These are phyloP conservation scores for Ecliptopera silaceata DNA, from an alignment of 2,888 invertebrate genomes.

Conservation along the genomic window DNA sequence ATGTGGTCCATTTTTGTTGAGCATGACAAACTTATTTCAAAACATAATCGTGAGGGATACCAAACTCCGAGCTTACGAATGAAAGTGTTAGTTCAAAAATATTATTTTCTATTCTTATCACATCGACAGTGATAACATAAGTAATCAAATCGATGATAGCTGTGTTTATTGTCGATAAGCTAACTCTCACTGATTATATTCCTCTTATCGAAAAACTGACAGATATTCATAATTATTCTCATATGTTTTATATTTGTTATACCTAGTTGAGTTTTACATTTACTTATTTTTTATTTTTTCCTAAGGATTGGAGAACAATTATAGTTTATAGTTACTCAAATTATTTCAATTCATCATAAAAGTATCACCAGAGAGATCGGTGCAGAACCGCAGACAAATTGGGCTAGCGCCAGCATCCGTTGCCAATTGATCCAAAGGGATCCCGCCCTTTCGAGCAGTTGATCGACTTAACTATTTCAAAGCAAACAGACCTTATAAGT, in stretches of 20 bases:
- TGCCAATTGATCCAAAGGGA: constrained; percentile 66
- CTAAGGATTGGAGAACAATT: background rate
- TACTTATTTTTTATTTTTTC: no score
- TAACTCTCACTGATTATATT: constrained; percentile 45
- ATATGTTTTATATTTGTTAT: constrained; percentile 2
- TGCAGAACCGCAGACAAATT: constrained; percentile 61
- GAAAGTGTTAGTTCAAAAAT: constrained; percentile 43
- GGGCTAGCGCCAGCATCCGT: constrained; percentile 61
- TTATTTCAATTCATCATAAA: constrained; percentile 50
- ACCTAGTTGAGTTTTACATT: no score
- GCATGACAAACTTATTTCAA: constrained; percentile 7
- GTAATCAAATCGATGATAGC: constrained; percentile 66
- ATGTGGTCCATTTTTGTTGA: constrained; percentile 5
- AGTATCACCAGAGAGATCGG: constrained; percentile 46
- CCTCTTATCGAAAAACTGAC: constrained; percentile 37
- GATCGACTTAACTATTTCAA: constrained; percentile 44
- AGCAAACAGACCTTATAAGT: constrained; percentile 23
- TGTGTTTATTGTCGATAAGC: constrained; percentile 52
- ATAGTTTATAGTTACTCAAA: no score
- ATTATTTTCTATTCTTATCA: constrained; percentile 55
- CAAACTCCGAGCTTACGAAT: constrained; percentile 27
- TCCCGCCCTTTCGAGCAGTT: constrained; percentile 55
- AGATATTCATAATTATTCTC: constrained; percentile 37
- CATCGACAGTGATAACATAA: constrained; percentile 59
- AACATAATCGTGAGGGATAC: background rate